These are phyloP conservation scores for Semicossyphus pulcher DNA, from an alignment of 2,113 vertebrate genomes.

Conservation along the genomic window DNA sequence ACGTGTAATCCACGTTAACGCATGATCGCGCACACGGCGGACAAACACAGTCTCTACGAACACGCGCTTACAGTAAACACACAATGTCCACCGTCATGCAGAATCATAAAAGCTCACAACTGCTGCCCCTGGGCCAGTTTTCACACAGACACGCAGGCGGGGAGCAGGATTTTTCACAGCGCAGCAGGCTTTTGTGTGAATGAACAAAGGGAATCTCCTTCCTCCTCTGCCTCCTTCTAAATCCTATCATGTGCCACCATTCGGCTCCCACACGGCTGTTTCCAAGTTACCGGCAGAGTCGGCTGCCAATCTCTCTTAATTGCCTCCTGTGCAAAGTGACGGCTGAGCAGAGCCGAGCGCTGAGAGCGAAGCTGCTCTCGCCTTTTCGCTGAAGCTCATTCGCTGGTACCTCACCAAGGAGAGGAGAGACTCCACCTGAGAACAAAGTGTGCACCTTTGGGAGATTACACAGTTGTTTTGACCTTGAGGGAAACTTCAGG, in stretches of 20 bases:
- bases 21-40: constrained; percentile 15
- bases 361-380: constrained; percentile 51
- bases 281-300: constrained; percentile 73
- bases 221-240: constrained; percentile 50
- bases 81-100: constrained; percentile 28
- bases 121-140: constrained; percentile 53
- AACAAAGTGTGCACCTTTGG: constrained; percentile 15
- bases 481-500: constrained; percentile 57
- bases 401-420: constrained; percentile 26
- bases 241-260: constrained; percentile 71
- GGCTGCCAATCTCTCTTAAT: constrained; percentile 76
- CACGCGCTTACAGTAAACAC: constrained; percentile 27
- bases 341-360: constrained; percentile 41
- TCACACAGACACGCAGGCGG: constrained; percentile 24
- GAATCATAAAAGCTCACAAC: constrained; percentile 58
- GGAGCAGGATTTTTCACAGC: constrained; percentile 44
- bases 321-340: constrained; percentile 72
- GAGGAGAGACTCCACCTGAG: constrained; percentile 55
- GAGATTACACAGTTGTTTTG: constrained; percentile 44
- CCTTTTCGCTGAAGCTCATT: constrained; percentile 42
- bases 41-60: constrained; percentile 18
- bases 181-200: constrained; percentile 63
- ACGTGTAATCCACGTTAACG: neutral
- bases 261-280: constrained; percentile 74
- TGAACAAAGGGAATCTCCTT: constrained; percentile 79